Evolutionary conservation across 1,140 invertebrate genomes (phyloP).

Genomic region (Oedothorax gibbosus): DNA sequence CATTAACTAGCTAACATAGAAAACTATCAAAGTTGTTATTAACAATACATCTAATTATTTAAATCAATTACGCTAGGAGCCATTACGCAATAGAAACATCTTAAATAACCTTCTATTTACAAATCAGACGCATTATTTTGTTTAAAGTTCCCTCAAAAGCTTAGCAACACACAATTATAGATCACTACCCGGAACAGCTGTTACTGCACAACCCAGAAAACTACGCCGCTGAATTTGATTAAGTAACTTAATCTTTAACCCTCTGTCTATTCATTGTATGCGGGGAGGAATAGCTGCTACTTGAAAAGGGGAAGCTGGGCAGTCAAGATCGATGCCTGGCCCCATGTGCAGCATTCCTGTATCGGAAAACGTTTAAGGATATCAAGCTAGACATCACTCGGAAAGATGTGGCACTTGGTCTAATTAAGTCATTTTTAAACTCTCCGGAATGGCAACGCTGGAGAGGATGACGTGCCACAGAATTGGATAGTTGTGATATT

Average conservation of each 20-base stretch:
- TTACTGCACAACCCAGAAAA: not conserved
- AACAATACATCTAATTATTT: not conserved
- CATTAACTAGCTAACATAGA: too few species aligned
- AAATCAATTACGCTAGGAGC: not conserved
- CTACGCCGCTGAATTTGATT: slow-evolving; percentile 30
- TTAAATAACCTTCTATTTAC: too few species aligned
- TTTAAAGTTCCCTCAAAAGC: not conserved
- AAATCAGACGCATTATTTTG: not conserved
- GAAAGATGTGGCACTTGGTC: slow-evolving; percentile 16
- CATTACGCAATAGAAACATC: not conserved
- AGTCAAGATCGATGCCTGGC: not conserved
- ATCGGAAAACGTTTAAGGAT: slow-evolving; percentile 49
- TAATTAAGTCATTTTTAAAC: slow-evolving; percentile 47
- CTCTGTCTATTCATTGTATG: slow-evolving; percentile 20
- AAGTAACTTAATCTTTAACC: slow-evolving; percentile 52
- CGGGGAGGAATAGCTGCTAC: slow-evolving; percentile 13
- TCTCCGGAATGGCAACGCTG: not conserved
- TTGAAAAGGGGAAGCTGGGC: slow-evolving; percentile 10
- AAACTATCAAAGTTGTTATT: too few species aligned
- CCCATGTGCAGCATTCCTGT: not conserved
- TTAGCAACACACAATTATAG: not conserved
- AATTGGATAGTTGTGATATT: too few species aligned
- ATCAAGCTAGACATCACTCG: slow-evolving; percentile 34
- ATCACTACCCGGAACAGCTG: not conserved
- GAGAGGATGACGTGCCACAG: not conserved